Percentiles rank a stretch among this genome's conserved stretches.
phyloP scores from a whole-genome alignment of 2,888 invertebrate genomes.

The Lasioglossum pauxillum region DNA sequence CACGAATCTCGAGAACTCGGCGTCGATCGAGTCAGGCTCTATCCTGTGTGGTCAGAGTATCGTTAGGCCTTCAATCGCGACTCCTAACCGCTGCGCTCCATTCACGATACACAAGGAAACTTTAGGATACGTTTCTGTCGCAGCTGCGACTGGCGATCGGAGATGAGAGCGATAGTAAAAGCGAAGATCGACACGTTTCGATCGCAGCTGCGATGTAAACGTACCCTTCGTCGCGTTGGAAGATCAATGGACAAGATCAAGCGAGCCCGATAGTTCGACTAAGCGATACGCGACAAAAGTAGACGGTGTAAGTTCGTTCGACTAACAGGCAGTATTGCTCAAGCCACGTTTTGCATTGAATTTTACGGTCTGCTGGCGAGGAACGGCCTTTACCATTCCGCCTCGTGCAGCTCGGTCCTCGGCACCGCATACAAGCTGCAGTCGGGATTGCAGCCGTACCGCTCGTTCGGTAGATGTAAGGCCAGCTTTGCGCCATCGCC shows the following conservation, averaged over 20 bases:
- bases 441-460: constrained; percentile 55
- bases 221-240: background rate
- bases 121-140: background rate
- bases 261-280: background rate
- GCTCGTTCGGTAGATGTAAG: constrained; percentile 59
- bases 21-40: constrained; percentile 77
- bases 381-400: constrained; percentile 70
- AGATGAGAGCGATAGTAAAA: background rate
- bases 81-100: too few species aligned
- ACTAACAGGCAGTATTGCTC: background rate
- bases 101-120: too few species aligned
- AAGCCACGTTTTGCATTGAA: constrained; percentile 12
- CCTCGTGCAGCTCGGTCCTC: constrained; percentile 65
- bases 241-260: background rate
- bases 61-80: background rate
- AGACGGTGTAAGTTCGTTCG: background rate
- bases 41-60: constrained; percentile 65
- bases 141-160: background rate
- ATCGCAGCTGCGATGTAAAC: background rate
- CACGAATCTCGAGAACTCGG: constrained; percentile 74
- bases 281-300: background rate
- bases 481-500: constrained; percentile 54
- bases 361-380: constrained; percentile 20
- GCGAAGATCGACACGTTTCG: background rate
- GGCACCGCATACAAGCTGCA: constrained; percentile 60